Conservation (phyloP, 92 coral and sea anemone species). For the Epizoanthus rinbou region DNA sequence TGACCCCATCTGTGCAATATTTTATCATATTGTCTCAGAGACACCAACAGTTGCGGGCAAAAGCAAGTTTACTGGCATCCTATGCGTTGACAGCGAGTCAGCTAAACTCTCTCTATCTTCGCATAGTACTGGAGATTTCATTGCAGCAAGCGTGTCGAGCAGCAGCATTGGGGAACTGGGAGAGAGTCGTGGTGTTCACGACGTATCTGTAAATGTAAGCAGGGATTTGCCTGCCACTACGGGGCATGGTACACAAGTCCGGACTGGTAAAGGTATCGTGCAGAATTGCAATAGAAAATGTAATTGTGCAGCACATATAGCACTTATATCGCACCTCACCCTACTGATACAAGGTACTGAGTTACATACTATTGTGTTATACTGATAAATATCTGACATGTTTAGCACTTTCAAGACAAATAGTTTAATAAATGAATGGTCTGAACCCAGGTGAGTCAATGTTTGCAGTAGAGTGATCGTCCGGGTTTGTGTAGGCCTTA, state of each 20-base stretch:
- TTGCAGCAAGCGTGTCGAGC: constrained; percentile 41
- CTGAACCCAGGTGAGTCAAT: too few species aligned
- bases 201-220: neutral
- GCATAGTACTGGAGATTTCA: neutral
- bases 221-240: neutral
- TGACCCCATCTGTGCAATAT: constrained; percentile 93
- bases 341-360: too few species aligned
- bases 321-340: too few species aligned
- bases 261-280: neutral
- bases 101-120: constrained; percentile 33
- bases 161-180: neutral
- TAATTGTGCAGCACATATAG: too few species aligned
- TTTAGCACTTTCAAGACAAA: too few species aligned
- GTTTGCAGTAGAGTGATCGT: too few species aligned
- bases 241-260: neutral
- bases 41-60: constrained; percentile 61
- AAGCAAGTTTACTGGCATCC: constrained; percentile 71
- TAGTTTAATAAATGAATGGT: too few species aligned
- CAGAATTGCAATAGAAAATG: too few species aligned
- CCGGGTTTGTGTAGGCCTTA: too few species aligned
- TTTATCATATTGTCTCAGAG: constrained; percentile 89
- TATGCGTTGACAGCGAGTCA: constrained; percentile 82
- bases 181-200: neutral
- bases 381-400: too few species aligned
- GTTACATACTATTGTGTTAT: too few species aligned